Conservation (phyloP, 37 sponge, comb jelly and placozoan species). For the Aplysina aerophoba region DNA sequence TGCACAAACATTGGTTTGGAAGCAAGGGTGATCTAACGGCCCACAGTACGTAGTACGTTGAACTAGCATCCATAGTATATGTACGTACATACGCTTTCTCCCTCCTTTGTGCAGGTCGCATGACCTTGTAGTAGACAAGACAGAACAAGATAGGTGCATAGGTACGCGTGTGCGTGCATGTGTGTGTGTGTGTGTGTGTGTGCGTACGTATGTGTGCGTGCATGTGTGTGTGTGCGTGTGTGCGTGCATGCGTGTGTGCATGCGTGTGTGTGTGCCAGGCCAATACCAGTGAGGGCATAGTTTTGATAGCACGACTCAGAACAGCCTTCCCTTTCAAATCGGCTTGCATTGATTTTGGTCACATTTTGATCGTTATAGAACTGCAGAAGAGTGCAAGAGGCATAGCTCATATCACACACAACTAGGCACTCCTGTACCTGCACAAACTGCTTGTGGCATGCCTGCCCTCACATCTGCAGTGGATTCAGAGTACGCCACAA, state of each 20-base stretch:
- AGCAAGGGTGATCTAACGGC: too few species aligned
- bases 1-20: too few species aligned
- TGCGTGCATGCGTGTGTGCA: constrained; percentile 29
- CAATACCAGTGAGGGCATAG: constrained; percentile 44
- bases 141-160: too few species aligned
- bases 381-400: neutral
- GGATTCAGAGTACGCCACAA: constrained; percentile 65
- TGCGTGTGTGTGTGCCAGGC: constrained; percentile 7
- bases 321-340: constrained; percentile 55
- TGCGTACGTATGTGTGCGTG: too few species aligned
- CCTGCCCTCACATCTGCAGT: constrained; percentile 46
- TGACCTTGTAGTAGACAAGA: too few species aligned
- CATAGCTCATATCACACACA: neutral
- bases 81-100: too few species aligned
- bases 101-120: too few species aligned
- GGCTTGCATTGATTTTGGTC: constrained; percentile 38
- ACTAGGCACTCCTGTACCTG: neutral
- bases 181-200: too few species aligned
- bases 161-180: too few species aligned
- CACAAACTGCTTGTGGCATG: neutral
- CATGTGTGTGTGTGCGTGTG: too few species aligned
- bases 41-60: too few species aligned
- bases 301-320: constrained; percentile 43
- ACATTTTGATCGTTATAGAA: constrained; percentile 62
- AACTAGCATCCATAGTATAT: too few species aligned